These are phyloP conservation scores for Sthenelais limicola DNA, from an alignment of 2,888 invertebrate genomes.

Conservation along the genomic window DNA sequence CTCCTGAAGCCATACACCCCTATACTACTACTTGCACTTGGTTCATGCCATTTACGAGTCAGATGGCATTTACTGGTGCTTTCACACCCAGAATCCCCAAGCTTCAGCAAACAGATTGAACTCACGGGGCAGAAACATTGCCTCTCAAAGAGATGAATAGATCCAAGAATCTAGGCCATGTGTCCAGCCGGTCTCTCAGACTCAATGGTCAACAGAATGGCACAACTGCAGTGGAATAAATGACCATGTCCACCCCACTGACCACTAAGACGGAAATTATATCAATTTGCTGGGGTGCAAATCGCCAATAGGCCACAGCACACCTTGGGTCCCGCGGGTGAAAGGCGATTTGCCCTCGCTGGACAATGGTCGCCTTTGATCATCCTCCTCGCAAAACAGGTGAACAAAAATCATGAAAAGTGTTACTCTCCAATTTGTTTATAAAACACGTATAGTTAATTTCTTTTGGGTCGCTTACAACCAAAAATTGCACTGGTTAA, in stretches of 20 bases:
- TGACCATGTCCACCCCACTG: conserved; percentile 15
- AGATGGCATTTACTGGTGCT: conserved; percentile 2
- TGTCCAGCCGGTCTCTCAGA: conserved; percentile 18
- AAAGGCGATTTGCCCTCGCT: not conserved
- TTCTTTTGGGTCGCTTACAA: no score
- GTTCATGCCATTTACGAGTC: conserved; percentile 22
- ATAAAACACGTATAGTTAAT: no score
- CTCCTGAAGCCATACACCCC: no score
- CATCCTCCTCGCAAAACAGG: not conserved
- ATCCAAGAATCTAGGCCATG: not conserved
- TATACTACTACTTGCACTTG: no score
- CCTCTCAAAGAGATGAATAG: not conserved
- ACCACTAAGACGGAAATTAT: conserved; percentile 23
- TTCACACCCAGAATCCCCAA: conserved; percentile 21
- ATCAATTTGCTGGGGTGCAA: conserved; percentile 27
- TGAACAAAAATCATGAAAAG: no score
- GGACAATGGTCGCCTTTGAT: not conserved
- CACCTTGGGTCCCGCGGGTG: conserved; percentile 12
- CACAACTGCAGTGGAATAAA: conserved; percentile 22
- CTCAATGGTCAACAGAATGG: conserved; percentile 5
- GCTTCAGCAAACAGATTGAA: not conserved
- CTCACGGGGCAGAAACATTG: conserved; percentile 30
- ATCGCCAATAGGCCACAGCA: not conserved
- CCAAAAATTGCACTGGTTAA: no score
- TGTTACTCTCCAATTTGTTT: no score